These are phyloP conservation scores for Anhinga rufa DNA, from an alignment of 2,113 vertebrate species.

Conservation along the genomic window DNA sequence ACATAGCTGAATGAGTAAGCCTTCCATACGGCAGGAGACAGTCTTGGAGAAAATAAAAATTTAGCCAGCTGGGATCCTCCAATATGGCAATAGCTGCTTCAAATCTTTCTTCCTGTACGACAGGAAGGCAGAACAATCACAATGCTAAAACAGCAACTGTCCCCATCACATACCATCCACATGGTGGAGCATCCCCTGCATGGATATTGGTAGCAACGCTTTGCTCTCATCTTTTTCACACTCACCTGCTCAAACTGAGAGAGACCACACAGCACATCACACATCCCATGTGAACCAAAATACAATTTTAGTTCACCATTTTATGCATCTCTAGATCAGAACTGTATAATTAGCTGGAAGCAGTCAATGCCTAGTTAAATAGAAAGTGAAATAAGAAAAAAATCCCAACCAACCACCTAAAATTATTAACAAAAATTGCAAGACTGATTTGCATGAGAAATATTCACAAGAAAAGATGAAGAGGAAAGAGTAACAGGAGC, in stretches of 20 bases:
- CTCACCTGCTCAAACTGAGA: background rate
- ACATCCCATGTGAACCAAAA: background rate
- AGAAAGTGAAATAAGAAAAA: background rate
- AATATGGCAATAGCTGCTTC: background rate
- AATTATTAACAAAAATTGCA: background rate
- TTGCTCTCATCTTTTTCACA: background rate
- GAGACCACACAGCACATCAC: background rate
- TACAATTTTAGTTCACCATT: background rate
- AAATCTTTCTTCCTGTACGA: background rate
- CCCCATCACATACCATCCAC: background rate
- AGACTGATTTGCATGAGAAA: background rate
- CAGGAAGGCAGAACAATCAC: background rate
- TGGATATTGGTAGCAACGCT: background rate
- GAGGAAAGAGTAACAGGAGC: background rate
- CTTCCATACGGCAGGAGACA: accelerated
- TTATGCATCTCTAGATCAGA: background rate
- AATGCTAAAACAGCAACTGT: background rate
- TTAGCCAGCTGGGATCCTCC: background rate
- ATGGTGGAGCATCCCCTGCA: background rate
- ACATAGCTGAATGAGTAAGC: background rate
- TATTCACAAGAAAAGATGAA: background rate
- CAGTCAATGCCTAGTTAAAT: background rate
- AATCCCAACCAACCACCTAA: background rate
- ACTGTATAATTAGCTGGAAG: background rate
- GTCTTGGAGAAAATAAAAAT: background rate